Evolutionary conservation across 2,797 vertebrate genomes (phyloP).

Genomic region (Cossypha dichroa): DNA sequence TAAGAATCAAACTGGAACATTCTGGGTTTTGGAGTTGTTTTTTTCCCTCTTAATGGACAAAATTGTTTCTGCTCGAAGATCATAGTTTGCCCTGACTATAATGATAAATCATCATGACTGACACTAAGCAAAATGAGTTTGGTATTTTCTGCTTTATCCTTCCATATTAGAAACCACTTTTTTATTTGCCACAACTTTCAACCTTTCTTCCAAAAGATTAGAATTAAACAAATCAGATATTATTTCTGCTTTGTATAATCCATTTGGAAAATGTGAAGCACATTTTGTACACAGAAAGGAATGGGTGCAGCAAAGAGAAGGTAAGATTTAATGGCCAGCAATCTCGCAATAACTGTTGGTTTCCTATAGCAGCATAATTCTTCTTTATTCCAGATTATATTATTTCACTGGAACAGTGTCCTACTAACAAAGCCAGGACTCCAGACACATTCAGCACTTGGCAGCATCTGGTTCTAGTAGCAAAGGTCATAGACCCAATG

Average conservation of each 20-base stretch:
- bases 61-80: conserved; percentile 74
- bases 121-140: conserved; percentile 73
- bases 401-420: neutral
- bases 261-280: neutral
- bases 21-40: conserved; percentile 18
- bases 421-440: neutral
- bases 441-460: neutral
- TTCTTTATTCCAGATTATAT: neutral
- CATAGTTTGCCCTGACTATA: conserved; percentile 52
- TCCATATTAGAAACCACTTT: conserved; percentile 55
- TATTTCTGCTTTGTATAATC: conserved; percentile 45
- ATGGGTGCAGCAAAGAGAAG: neutral
- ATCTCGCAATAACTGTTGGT: neutral
- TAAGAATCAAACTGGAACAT: conserved; percentile 74
- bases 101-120: conserved; percentile 70
- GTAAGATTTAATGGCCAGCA: neutral
- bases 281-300: neutral
- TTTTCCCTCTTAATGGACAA: conserved; percentile 60
- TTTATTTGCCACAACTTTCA: conserved; percentile 66
- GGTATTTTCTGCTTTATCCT: conserved; percentile 67
- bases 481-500: neutral
- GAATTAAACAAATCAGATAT: neutral
- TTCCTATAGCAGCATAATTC: neutral
- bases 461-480: neutral
- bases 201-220: conserved; percentile 44